Base-by-base conservation (phyloP, 2,888 invertebrate genomes). In the Bembecia ichneumoniformis region DNA sequence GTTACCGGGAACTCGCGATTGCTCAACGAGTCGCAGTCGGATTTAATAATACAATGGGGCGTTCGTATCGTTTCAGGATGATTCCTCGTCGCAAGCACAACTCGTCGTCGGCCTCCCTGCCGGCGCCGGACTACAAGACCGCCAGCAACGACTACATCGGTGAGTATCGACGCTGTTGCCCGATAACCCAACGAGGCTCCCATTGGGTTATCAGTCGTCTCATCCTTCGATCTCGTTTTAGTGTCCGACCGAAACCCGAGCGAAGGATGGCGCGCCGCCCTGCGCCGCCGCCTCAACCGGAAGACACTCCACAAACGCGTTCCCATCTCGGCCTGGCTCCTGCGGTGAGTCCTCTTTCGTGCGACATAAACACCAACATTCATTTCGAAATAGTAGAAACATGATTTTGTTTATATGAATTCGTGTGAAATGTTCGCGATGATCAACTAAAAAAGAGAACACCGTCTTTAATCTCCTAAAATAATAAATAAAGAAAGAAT, bases 301-400 rank as follows among this genome's bases (percentile, higher is more conserved):
- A 94, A 92, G 80, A 91, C 89, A 55, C 82, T 95, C 17, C 89
- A 91, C 75, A 93, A 92, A 74, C 88, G 93, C 52, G 62, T 96
- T 48, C 95, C 96, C 5, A 88, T 96, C 49, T 71, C 93, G 3
- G 77, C 74, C 49, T 96, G 96, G 96, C 74, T 95, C 57, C 95
- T 95, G 3, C 90, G 88, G 65, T 80, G 53, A 74, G 76, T 68
- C 44, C 44, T 15, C 13, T 44, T 44, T 14, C 10, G 5, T 51
- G 40, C 14, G 9, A 2, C 5, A 14, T 14, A 3, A 3, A n/a
- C n/a, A n/a, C n/a, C n/a, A n/a, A n/a, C n/a, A n/a, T n/a, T 9
- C 13, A 14, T 40, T 15, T 14, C 3, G 2, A 36, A 36, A n/a
- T 36, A 36, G 1, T 36, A n/a, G 4, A n/a, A n/a, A n/a, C n/a